Evolutionary conservation across 2,888 invertebrate species (phyloP).

Genomic region (Steinernema scapterisci): DNA sequence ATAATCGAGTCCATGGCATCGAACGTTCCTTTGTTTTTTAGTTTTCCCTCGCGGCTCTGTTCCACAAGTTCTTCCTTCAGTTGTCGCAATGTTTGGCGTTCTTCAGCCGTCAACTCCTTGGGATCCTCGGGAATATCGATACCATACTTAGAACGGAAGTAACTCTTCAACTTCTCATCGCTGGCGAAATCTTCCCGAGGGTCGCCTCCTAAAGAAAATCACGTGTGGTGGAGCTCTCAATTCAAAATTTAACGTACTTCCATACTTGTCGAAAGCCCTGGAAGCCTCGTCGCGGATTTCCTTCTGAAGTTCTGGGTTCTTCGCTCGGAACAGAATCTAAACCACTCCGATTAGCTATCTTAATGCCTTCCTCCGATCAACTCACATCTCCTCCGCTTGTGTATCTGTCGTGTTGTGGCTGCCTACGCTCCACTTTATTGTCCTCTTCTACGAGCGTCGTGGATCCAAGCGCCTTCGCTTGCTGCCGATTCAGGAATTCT

Average conservation of each 20-base stretch:
- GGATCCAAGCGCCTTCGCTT: slow-evolving; percentile 33
- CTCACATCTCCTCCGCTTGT: neutral
- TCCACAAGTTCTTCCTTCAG: slow-evolving; percentile 53
- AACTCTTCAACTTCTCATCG: slow-evolving; percentile 53
- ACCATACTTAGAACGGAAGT: slow-evolving; percentile 58
- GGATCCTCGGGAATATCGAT: slow-evolving; percentile 53
- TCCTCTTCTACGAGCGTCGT: slow-evolving; percentile 29
- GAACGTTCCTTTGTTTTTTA: slow-evolving; percentile 49
- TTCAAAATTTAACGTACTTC: neutral
- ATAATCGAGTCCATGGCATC: slow-evolving; percentile 47
- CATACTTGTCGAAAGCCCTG: slow-evolving; percentile 32
- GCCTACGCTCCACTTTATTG: slow-evolving; percentile 15
- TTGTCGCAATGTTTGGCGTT: slow-evolving; percentile 52
- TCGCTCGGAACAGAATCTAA: slow-evolving; percentile 29
- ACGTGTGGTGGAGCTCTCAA: neutral
- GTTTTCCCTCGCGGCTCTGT: slow-evolving; percentile 43
- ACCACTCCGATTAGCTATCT: slow-evolving; percentile 33
- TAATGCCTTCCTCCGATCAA: neutral
- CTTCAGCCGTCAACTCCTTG: slow-evolving; percentile 50
- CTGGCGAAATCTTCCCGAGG: slow-evolving; percentile 55
- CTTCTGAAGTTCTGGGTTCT: slow-evolving; percentile 38
- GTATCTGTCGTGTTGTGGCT: slow-evolving; percentile 1
- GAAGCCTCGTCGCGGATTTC: slow-evolving; percentile 28
- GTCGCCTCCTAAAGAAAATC: slow-evolving; percentile 41
- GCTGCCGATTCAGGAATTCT: slow-evolving; percentile 49